A percentile compares a stretch with the other conserved stretches of the same genome.
These are phyloP conservation scores for Sciurus carolinensis DNA, from an alignment of 2,797 vertebrate species.

Conservation along the genomic window DNA sequence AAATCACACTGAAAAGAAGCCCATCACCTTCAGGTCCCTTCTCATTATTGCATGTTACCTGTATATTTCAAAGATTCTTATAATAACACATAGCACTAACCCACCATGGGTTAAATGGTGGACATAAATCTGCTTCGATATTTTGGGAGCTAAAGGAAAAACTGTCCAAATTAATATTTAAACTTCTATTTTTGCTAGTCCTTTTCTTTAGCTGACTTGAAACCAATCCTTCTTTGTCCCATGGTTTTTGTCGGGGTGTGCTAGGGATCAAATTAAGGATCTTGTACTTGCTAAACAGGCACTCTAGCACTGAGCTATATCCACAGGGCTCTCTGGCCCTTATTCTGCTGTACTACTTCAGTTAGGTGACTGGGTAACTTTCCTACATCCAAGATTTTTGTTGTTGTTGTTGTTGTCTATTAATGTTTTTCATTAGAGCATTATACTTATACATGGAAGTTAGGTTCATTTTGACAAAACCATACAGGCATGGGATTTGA, in stretches of 20 bases:
- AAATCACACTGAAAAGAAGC: background rate
- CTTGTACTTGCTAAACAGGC: too few relatives aligned
- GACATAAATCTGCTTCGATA: background rate
- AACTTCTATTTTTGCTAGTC: background rate
- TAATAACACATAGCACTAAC: background rate
- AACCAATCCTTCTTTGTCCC: background rate
- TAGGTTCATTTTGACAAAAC: too few relatives aligned
- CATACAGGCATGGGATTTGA: too few relatives aligned
- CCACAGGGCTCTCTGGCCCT: too few relatives aligned
- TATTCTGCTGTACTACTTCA: background rate
- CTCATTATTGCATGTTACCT: background rate
- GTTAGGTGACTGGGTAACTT: background rate
- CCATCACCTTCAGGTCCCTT: background rate
- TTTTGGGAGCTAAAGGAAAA: constrained; percentile 13
- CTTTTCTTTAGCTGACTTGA: background rate
- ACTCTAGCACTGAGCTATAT: too few relatives aligned
- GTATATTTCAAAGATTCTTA: constrained; percentile 16
- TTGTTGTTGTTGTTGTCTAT: too few relatives aligned
- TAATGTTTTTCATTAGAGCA: too few relatives aligned
- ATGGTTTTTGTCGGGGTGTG: too few relatives aligned
- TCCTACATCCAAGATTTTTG: background rate
- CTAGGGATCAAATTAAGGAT: too few relatives aligned
- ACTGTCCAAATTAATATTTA: background rate
- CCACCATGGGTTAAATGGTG: background rate
- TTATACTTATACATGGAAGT: too few relatives aligned